A percentile compares a stretch with the other conserved stretches of the same genome.
These are phyloP conservation scores for Ageneiosus marmoratus DNA, from an alignment of 2,113 vertebrate genomes.

Conservation along the genomic window DNA sequence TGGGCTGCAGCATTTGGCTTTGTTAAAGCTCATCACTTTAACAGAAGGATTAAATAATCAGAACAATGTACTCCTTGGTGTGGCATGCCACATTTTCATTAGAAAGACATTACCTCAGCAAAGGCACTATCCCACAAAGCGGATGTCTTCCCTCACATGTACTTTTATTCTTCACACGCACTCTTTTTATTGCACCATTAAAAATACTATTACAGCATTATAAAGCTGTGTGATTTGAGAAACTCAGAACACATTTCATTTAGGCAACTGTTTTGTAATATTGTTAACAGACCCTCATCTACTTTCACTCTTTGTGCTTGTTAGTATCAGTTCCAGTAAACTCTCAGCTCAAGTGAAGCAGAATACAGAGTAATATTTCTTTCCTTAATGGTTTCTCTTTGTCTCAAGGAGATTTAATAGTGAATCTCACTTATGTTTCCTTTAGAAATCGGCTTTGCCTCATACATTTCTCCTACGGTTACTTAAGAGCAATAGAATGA, in stretches of 20 bases:
- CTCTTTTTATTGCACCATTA: conserved; percentile 35
- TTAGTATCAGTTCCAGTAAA: background rate
- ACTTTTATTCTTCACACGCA: conserved; percentile 31
- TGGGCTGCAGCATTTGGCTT: conserved; percentile 19
- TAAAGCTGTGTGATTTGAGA: conserved; percentile 10
- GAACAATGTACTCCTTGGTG: conserved; percentile 42
- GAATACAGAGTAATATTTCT: background rate
- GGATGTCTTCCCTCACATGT: conserved; percentile 45
- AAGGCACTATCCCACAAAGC: conserved; percentile 34
- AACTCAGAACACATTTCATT: background rate
- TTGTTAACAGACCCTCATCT: no score
- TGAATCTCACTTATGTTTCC: background rate
- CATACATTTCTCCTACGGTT: background rate
- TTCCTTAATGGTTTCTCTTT: background rate
- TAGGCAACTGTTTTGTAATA: background rate
- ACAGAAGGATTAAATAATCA: conserved; percentile 37
- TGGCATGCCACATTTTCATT: conserved; percentile 37
- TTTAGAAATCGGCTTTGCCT: background rate
- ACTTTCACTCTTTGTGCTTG: background rate
- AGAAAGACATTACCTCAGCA: conserved; percentile 53
- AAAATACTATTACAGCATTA: conserved; percentile 9
- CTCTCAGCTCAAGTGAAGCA: background rate
- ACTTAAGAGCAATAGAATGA: background rate
- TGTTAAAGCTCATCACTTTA: conserved; percentile 23
- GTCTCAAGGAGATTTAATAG: background rate